Conservation (phyloP, 2,888 invertebrate genomes). For the Oeneis ivallda region DNA sequence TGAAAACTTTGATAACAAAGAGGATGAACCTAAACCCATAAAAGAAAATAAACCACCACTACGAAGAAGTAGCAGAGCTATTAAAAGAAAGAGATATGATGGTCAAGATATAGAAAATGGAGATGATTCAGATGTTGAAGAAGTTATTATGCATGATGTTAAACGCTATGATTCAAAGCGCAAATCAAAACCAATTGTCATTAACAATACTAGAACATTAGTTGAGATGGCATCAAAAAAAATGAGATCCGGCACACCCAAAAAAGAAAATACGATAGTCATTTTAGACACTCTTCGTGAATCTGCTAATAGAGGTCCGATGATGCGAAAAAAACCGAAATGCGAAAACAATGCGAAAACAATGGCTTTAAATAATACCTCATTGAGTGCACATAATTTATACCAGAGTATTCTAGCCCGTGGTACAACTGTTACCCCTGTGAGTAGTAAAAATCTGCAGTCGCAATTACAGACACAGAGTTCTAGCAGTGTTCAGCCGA, state of each 20-base stretch:
- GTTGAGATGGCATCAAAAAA: conserved; percentile 86
- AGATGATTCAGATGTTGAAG: conserved; percentile 84
- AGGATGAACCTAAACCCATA: conserved; percentile 47
- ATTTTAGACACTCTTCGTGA: conserved; percentile 90
- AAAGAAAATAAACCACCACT: conserved; percentile 49
- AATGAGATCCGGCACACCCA: conserved; percentile 58
- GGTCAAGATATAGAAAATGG: conserved; percentile 75
- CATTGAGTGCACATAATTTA: conserved; percentile 83
- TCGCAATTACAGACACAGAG: conserved; percentile 11
- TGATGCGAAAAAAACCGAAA: conserved; percentile 54
- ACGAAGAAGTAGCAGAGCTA: conserved; percentile 65
- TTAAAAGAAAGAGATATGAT: conserved; percentile 80
- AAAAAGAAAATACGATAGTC: conserved; percentile 88
- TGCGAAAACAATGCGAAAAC: too few relatives aligned
- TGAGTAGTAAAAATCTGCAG: conserved; percentile 49
- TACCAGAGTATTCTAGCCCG: conserved; percentile 79
- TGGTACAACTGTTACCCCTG: conserved; percentile 69
- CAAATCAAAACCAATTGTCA: conserved; percentile 78
- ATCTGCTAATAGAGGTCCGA: conserved; percentile 81
- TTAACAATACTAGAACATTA: conserved; percentile 86
- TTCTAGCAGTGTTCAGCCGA: conserved; percentile 44
- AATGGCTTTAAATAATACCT: conserved; percentile 62
- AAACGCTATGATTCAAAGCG: conserved; percentile 68
- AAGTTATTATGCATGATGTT: conserved; percentile 82
- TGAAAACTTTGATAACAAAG: conserved; percentile 68